A percentile compares a stretch with the other conserved stretches of the same genome.
phyloP scores from a whole-genome alignment of 2,797 vertebrate species.

The Rhabdophis nuchalis region DNA sequence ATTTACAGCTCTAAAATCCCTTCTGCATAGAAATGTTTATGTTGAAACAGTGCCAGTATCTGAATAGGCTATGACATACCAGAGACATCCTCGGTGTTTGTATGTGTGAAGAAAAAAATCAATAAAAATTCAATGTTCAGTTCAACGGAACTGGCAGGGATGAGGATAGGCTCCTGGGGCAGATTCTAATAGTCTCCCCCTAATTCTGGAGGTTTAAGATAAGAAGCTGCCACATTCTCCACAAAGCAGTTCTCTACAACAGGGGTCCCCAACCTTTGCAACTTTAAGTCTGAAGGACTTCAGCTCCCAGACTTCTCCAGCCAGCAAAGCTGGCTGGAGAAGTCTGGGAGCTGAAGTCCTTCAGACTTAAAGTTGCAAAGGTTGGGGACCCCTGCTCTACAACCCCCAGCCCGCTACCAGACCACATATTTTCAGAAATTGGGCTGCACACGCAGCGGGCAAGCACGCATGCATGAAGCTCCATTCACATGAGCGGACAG shows the following conservation, averaged over 20 bases:
- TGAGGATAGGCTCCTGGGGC: background rate
- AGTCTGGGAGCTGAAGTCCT: too few species aligned
- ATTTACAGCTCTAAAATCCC: conserved; percentile 1
- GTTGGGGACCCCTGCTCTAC: too few species aligned
- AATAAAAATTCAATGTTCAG: background rate
- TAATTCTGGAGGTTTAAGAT: background rate
- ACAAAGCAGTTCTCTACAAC: background rate
- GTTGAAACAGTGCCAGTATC: background rate
- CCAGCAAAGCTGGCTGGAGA: too few species aligned
- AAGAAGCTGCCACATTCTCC: background rate
- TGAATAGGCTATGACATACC: background rate
- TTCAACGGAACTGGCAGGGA: background rate
- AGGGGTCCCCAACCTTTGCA: too few species aligned
- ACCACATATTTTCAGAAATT: background rate
- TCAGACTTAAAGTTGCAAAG: too few species aligned
- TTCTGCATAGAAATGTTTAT: background rate
- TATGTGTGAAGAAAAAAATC: background rate
- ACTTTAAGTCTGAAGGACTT: too few species aligned
- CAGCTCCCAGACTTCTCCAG: too few species aligned
- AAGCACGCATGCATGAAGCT: background rate
- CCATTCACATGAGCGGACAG: background rate
- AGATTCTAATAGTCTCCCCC: background rate
- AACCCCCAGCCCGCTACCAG: background rate
- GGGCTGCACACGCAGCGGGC: background rate
- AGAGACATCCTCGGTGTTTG: background rate